These are phyloP conservation scores for Boulengeromyrus knoepffleri DNA, from an alignment of 2,113 vertebrate species.

Conservation along the genomic window DNA sequence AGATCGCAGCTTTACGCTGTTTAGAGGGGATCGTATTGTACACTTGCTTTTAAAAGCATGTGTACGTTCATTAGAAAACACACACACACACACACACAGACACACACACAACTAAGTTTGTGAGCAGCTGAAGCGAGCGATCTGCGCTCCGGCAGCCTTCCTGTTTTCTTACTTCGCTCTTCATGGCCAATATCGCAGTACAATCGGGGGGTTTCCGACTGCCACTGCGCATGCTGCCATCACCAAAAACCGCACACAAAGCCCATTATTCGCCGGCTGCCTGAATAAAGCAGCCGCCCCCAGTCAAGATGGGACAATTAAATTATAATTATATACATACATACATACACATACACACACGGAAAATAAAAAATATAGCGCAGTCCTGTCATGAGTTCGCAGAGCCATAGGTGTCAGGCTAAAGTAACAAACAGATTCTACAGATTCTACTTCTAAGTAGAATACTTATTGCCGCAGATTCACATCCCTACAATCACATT, in stretches of 20 bases:
- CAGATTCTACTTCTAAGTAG: neutral
- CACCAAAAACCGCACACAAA: constrained; percentile 3
- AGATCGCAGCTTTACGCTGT: neutral
- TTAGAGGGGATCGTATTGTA: neutral
- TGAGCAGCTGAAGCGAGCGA: neutral
- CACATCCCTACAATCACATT: neutral
- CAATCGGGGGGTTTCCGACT: constrained; percentile 13
- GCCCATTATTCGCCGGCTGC: neutral
- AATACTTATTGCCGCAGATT: neutral
- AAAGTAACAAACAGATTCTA: neutral
- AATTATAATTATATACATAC: too few relatives aligned
- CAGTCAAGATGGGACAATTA: neutral
- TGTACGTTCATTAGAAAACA: neutral
- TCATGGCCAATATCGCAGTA: constrained; percentile 5
- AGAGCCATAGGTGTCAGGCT: neutral
- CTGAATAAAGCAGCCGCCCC: neutral
- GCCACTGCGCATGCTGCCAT: neutral
- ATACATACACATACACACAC: neutral
- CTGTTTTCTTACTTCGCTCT: constrained; percentile 1
- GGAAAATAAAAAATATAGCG: neutral
- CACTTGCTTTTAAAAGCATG: neutral
- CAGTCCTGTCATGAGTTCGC: neutral
- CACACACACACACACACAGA: neutral
- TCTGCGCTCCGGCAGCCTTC: neutral
- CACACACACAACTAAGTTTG: neutral